Conservation (phyloP, 2,797 vertebrate species). For the Helarctos malayanus region DNA sequence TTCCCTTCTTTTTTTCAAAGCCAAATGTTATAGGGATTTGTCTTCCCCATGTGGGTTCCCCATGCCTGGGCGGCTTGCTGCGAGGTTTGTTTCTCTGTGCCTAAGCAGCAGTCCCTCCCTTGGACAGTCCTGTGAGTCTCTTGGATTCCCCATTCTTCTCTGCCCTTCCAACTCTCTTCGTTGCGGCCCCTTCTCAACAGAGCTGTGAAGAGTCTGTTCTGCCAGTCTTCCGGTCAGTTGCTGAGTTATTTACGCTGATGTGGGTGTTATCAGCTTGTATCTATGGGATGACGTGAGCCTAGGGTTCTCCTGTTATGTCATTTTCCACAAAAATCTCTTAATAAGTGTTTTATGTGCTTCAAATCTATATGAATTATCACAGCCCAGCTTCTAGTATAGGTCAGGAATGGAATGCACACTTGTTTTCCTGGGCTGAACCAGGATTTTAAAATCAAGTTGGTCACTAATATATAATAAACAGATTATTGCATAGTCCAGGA, state of each 20-base stretch:
- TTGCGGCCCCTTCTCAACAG: neutral
- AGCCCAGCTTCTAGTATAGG: neutral
- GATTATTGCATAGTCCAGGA: neutral
- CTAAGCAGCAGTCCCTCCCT: neutral
- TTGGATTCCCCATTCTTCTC: neutral
- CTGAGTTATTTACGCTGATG: neutral
- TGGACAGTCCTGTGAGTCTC: neutral
- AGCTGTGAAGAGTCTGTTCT: neutral
- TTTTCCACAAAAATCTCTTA: neutral
- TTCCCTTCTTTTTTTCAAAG: neutral
- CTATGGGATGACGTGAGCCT: neutral
- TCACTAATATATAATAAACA: neutral
- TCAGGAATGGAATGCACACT: neutral
- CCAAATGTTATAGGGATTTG: neutral
- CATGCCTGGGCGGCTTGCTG: neutral
- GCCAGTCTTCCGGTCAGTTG: neutral
- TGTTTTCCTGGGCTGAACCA: neutral
- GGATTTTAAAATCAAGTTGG: neutral
- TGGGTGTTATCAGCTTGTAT: neutral
- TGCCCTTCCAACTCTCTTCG: neutral
- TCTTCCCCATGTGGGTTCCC: neutral
- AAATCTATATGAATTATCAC: neutral
- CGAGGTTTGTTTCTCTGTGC: neutral
- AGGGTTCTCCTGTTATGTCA: neutral
- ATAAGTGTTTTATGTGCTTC: neutral